Base-by-base conservation (phyloP, 2,113 vertebrate species). In the Vidua macroura region DNA sequence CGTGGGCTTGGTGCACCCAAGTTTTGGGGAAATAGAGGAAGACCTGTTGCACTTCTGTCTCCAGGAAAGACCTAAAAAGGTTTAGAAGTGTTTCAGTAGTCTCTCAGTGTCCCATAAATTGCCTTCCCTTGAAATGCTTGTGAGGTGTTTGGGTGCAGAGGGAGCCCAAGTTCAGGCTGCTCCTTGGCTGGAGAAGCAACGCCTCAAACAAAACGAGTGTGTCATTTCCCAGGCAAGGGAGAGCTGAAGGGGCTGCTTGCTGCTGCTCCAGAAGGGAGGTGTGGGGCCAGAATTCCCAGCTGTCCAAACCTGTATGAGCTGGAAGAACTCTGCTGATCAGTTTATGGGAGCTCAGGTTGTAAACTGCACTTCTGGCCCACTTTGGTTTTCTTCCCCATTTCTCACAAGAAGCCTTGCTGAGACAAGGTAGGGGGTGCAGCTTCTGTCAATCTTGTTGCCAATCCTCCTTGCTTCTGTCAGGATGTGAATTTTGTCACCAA, bases 1-100 rank as follows among this genome's bases (percentile, higher is more conserved):
- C 10, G 0, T 0, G 4, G 20, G 7, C 68, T 51, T 33, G 22
- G 49, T 13, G 31, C 23, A 35, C 43, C 18, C 16, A 21, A 1
- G 7, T 33, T 53, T 51, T 53, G 48, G 64, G 16, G 68, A 73
- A 64, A 53, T 1, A 4, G 13, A 55, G 12, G 22, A 64, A 31
- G 33, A 41, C 22, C 22, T 72, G 18, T 6, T 59, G 9, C 3
- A 14, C 30, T 73, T 30, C 30, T 5, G 13, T n/a, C 10, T 75
- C n/a, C n/a, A 69, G 27, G 10, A 46, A 73, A 72, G 49, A 53
- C 9, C 15, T 62, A 8, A 21, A 49, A 66, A 69, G 5, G 11
- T 68, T 82, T 33, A 39, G 23, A 30, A 37, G 21, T 7, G 3
- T 33, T 89, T 75, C 48, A 59, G n/a, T 7, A 63, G 23, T 46